Base-by-base conservation (phyloP, 2,888 invertebrate species). In the Agrochola macilenta region DNA sequence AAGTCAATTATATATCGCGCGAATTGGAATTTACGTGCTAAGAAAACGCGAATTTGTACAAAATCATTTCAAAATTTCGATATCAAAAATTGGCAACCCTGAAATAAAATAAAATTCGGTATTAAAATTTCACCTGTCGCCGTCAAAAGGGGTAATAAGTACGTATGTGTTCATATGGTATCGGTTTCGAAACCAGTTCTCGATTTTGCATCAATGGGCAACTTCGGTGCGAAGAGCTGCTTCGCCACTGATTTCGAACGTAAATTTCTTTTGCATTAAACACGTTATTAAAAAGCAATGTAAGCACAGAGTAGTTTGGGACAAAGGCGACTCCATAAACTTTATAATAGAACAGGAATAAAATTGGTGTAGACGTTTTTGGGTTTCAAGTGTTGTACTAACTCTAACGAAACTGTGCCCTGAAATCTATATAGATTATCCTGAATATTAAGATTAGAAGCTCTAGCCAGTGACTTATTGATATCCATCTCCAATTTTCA, bases 51-150 rank as follows among this genome's bases (percentile, higher is more conserved):
- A 58, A 17, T n/a, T 11, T 58, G 12, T 64, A 64, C 54, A 54
- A 75, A 64, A 60, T 73, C 12, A 54, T 54, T 23, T 69, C 9
- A 46, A 70, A 73, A 78, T 71, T 66, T 58, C 49, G 63, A 30
- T 8, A 58, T 71, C 54, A 39, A 54, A 68, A 79, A 69, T 39
- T 26, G 58, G 58, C 76, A 84, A 57, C 75, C 82, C 81, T 87
- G 69, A 81, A 80, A 83, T 81, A 88, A 88, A 87, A 87, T 87
- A 89, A 89, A 88, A 85, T 87, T 83, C 75, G 83, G 89, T 90
- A 89, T 88, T 84, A 92, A 92, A 92, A 92, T 91, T 93, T 91
- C 93, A 93, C 93, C 92, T 93, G 93, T 92, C 90, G 84, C 76
- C 87, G 88, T 91, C 90, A 76, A 87, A 83, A 86, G 73, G 80